phyloP scores from a whole-genome alignment of 92 coral and sea anemone genomes.

The Paragorgia papillata region DNA sequence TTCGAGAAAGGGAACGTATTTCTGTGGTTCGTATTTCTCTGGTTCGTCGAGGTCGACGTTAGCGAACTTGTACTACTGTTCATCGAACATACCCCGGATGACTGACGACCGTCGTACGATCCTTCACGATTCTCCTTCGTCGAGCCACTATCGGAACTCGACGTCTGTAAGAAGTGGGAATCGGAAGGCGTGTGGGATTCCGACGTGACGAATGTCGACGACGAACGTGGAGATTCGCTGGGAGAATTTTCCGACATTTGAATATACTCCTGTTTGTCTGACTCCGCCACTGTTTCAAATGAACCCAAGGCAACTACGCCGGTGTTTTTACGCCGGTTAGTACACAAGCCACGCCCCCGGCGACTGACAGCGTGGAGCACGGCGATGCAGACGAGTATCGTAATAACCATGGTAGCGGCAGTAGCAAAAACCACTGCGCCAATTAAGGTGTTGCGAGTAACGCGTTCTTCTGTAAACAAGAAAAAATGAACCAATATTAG shows the following conservation, averaged over 20 bases:
- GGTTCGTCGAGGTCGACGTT: neutral
- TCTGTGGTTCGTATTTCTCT: neutral
- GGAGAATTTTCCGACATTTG: slow-evolving; percentile 13
- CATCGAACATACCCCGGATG: slow-evolving; percentile 45
- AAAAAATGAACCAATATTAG: too few species aligned
- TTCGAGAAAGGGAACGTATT: slow-evolving; percentile 36
- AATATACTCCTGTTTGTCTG: slow-evolving; percentile 1
- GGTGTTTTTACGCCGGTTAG: neutral
- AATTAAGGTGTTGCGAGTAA: slow-evolving; percentile 10
- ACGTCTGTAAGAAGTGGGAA: slow-evolving; percentile 1
- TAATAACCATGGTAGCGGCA: slow-evolving; percentile 34
- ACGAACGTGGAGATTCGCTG: slow-evolving; percentile 28
- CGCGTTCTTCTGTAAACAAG: neutral
- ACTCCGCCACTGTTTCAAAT: neutral
- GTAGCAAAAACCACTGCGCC: slow-evolving; percentile 31
- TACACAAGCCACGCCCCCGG: slow-evolving; percentile 2
- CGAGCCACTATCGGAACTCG: slow-evolving; percentile 39
- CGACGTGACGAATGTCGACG: slow-evolving; percentile 34
- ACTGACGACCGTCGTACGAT: slow-evolving; percentile 37
- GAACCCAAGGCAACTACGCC: neutral
- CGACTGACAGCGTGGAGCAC: slow-evolving; percentile 7
- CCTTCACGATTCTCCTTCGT: slow-evolving; percentile 33
- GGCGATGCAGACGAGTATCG: slow-evolving; percentile 9
- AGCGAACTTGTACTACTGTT: slow-evolving; percentile 34
- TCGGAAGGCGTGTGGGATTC: slow-evolving; percentile 30